Conservation (phyloP, 1,140 invertebrate species). For the Tetranychus urticae region DNA sequence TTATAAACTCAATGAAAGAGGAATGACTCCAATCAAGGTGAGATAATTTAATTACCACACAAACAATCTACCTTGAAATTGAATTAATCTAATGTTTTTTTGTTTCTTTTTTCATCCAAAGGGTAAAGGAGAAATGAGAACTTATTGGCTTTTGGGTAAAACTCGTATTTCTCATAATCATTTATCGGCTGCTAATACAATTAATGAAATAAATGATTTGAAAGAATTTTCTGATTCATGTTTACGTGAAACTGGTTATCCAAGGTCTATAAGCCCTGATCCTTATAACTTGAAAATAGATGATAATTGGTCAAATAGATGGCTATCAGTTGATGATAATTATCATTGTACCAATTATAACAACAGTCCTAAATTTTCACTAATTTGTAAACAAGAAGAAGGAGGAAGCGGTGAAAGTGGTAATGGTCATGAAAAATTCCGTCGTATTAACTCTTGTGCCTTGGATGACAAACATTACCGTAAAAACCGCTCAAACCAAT, state of each 20-base stretch:
- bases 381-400: too few relatives aligned
- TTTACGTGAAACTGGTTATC: background rate
- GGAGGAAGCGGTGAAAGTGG: too few relatives aligned
- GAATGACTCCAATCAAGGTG: conserved; percentile 5
- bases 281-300: background rate
- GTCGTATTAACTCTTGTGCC: background rate
- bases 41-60: background rate
- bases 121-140: conserved; percentile 67
- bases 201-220: conserved; percentile 6
- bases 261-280: background rate
- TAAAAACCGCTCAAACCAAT: background rate
- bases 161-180: conserved; percentile 1
- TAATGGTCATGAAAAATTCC: background rate
- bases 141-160: conserved; percentile 62
- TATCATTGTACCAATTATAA: too few relatives aligned
- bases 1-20: conserved; percentile 12
- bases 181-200: conserved; percentile 10
- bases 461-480: background rate
- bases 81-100: background rate
- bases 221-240: background rate
- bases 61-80: background rate
- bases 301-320: background rate
- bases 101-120: conserved; percentile 19
- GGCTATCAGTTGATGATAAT: background rate
- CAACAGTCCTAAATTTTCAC: too few relatives aligned